A percentile compares a stretch with the other conserved stretches of the same genome.
Conservation (phyloP, 2,888 invertebrate genomes). For the Bembecia ichneumoniformis region DNA sequence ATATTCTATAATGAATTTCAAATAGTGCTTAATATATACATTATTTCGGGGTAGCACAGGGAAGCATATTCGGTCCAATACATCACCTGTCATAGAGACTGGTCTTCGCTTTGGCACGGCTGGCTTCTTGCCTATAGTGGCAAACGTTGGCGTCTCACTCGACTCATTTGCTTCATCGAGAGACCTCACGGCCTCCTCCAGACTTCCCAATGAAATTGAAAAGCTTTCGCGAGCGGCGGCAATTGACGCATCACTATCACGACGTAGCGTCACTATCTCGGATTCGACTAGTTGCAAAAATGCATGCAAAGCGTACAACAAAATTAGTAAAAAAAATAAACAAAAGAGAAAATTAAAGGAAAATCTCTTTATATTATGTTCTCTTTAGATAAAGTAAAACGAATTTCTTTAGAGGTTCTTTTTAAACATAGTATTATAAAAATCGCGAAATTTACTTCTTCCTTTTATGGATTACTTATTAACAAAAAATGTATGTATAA, state of each 20-base stretch:
- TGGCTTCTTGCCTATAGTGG: constrained; percentile 63
- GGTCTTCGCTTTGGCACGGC: constrained; percentile 71
- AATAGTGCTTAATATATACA: too few relatives aligned
- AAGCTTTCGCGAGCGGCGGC: constrained; percentile 60
- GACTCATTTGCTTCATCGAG: constrained; percentile 55
- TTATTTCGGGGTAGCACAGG: too few relatives aligned
- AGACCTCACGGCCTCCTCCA: constrained; percentile 59
- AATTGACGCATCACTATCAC: constrained; percentile 62
- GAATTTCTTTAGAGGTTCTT: too few relatives aligned
- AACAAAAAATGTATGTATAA: too few relatives aligned
- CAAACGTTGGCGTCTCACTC: constrained; percentile 49
- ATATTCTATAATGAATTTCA: too few relatives aligned
- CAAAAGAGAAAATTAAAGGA: constrained; percentile 30
- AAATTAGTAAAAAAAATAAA: constrained; percentile 19
- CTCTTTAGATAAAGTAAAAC: not conserved
- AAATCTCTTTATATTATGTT: constrained; percentile 1
- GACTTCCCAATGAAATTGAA: constrained; percentile 60
- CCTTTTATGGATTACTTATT: too few relatives aligned
- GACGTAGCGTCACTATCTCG: constrained; percentile 69
- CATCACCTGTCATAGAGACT: constrained; percentile 70
- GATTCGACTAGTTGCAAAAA: constrained; percentile 35
- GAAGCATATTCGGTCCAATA: not conserved
- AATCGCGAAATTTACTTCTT: too few relatives aligned
- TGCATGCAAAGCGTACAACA: constrained; percentile 33
- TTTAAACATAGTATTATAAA: too few relatives aligned